Percentiles rank a stretch among this genome's conserved stretches.
These are phyloP conservation scores for Trichopoda pennipes DNA, from an alignment of 2,888 invertebrate species.

Conservation along the genomic window DNA sequence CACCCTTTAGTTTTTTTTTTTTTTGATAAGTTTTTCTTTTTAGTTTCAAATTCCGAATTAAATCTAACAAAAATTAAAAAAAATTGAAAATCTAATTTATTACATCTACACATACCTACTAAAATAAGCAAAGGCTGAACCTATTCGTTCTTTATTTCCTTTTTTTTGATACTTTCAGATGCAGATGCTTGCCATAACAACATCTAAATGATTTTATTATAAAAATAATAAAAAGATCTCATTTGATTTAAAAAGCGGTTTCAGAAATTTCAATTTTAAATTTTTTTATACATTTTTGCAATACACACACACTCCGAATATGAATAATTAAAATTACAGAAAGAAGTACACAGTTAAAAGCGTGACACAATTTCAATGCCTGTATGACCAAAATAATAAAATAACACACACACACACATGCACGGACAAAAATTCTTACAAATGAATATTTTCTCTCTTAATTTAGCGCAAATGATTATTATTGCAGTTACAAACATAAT, in stretches of 20 bases:
- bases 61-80: too few species aligned
- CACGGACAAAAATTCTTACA: conserved; percentile 70
- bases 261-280: conserved; percentile 38
- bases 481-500: conserved; percentile 66
- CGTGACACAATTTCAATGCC: conserved; percentile 59
- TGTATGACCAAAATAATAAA: conserved; percentile 56
- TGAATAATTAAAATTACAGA: conserved; percentile 50
- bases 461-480: conserved; percentile 58
- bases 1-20: too few species aligned
- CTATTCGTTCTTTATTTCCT: too few species aligned
- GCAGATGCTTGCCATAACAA: neutral
- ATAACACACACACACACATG: conserved; percentile 67
- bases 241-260: conserved; percentile 2
- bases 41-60: too few species aligned
- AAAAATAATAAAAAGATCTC: neutral
- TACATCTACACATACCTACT: too few species aligned
- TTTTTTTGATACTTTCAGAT: too few species aligned
- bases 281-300: conserved; percentile 6
- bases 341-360: conserved; percentile 51
- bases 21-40: too few species aligned
- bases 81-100: too few species aligned
- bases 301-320: neutral
- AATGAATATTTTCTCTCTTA: conserved; percentile 48
- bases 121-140: too few species aligned
- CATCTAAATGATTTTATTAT: neutral